These are phyloP conservation scores for Balaeniceps rex DNA, from an alignment of 2,113 vertebrate genomes.

Conservation along the genomic window DNA sequence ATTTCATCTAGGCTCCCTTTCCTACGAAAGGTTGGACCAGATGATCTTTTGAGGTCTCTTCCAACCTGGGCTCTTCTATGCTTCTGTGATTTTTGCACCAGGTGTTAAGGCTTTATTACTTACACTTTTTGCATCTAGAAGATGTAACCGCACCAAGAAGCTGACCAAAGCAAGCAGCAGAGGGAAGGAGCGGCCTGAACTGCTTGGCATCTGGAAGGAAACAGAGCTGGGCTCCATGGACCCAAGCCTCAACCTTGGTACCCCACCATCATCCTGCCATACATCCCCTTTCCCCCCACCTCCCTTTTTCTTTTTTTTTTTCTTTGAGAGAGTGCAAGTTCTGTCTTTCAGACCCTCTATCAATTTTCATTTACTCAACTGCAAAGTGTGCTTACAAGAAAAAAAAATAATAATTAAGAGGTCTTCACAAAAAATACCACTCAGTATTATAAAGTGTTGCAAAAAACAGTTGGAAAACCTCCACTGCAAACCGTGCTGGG, in stretches of 20 bases:
- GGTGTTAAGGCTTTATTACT: neutral
- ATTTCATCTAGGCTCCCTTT: neutral
- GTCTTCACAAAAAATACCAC: neutral
- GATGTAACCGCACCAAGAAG: neutral
- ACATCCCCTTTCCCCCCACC: no score
- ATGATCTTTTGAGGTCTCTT: neutral
- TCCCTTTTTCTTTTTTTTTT: no score
- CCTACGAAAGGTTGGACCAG: neutral
- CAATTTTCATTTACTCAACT: neutral
- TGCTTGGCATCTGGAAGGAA: neutral
- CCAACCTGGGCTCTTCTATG: neutral
- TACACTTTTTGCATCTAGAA: neutral
- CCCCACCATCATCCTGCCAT: neutral
- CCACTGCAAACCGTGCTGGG: neutral
- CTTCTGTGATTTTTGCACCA: neutral
- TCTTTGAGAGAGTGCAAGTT: neutral
- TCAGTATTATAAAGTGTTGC: neutral
- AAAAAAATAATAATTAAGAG: neutral
- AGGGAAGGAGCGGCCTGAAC: neutral
- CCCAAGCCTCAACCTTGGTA: neutral
- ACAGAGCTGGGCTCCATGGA: neutral
- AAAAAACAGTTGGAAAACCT: neutral
- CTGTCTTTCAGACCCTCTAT: neutral
- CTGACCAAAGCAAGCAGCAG: neutral
- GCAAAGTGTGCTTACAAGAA: neutral